Percentiles rank a stretch among this genome's conserved stretches.
phyloP scores from a whole-genome alignment of 2,113 vertebrate genomes.

The Holacanthus passer region DNA sequence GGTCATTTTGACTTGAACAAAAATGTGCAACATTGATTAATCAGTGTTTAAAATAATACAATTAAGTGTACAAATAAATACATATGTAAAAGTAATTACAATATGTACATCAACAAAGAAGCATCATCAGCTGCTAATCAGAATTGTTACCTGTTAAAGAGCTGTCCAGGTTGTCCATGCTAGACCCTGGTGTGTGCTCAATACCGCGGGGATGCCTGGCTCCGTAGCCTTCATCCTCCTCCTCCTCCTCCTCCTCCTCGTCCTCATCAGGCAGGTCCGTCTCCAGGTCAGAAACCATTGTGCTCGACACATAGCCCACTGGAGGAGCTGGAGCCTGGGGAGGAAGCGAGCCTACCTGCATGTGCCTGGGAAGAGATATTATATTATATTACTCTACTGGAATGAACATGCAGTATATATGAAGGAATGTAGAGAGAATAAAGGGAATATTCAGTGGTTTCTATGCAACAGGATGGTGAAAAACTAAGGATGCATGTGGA shows the following conservation, averaged over 20 bases:
- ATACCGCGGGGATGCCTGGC: constrained; percentile 91
- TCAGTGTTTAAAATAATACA: background rate
- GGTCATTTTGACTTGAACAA: constrained; percentile 11
- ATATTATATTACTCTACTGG: background rate
- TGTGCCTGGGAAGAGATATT: constrained; percentile 87
- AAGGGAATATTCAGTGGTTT: background rate
- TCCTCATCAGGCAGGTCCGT: constrained; percentile 94
- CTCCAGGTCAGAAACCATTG: constrained; percentile 97
- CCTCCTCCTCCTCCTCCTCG: constrained; percentile 91
- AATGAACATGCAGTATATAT: background rate
- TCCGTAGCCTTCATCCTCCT: constrained; percentile 94
- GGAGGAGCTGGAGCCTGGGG: constrained; percentile 96
- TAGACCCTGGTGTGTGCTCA: constrained; percentile 96
- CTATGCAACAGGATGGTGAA: constrained; percentile 4
- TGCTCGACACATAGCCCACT: constrained; percentile 96
- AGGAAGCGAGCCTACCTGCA: constrained; percentile 93
- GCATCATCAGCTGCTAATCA: too few species aligned
- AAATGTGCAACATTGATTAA: background rate
- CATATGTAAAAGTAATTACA: background rate
- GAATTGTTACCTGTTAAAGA: constrained; percentile 96
- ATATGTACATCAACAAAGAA: background rate
- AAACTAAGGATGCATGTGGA: constrained; percentile 12
- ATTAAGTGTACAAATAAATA: background rate
- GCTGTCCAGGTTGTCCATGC: constrained; percentile 99
- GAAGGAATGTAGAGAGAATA: background rate